Percentiles rank a stretch among this genome's conserved stretches.
Conservation (phyloP, 23 tunicate genomes). For the Corella eumyota region DNA sequence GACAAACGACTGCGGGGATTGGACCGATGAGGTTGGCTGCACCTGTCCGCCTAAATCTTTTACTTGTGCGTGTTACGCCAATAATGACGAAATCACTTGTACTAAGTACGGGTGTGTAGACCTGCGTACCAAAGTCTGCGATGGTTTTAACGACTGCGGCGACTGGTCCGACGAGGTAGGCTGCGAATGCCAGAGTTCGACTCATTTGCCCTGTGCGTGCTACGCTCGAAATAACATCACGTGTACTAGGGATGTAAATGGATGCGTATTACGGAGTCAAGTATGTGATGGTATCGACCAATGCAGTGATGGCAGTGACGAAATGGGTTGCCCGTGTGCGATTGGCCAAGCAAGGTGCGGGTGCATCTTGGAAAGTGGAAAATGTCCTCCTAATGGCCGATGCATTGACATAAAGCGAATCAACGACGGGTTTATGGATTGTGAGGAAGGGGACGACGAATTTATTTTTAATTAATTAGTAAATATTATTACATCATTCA, state of each 20-base stretch:
- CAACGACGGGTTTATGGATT: conserved; percentile 13
- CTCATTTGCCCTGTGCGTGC: background rate
- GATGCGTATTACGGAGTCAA: background rate
- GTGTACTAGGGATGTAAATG: background rate
- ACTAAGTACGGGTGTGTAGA: background rate
- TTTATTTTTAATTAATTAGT: too few relatives aligned
- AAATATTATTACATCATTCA: background rate
- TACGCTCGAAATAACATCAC: background rate
- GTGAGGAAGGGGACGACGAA: conserved; percentile 28
- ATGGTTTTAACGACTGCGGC: conserved; percentile 18
- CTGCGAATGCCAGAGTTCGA: conserved; percentile 6
- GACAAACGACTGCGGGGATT: conserved; percentile 16
- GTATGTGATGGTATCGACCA: conserved; percentile 20
- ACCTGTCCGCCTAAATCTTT: background rate
- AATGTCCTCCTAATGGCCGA: conserved; percentile 10
- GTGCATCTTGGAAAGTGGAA: conserved; percentile 1
- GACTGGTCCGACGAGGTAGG: conserved; percentile 23
- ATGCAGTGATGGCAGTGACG: conserved; percentile 38
- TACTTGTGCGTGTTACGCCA: conserved; percentile 1
- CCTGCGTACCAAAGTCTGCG: background rate
- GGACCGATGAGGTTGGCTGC: conserved; percentile 22
- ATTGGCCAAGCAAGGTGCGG: conserved; percentile 14
- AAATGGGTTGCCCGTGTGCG: conserved; percentile 11
- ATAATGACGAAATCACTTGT: background rate
- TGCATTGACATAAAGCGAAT: conserved; percentile 14